phyloP scores from a whole-genome alignment of 2,113 vertebrate species.

The Atractosteus spatula region DNA sequence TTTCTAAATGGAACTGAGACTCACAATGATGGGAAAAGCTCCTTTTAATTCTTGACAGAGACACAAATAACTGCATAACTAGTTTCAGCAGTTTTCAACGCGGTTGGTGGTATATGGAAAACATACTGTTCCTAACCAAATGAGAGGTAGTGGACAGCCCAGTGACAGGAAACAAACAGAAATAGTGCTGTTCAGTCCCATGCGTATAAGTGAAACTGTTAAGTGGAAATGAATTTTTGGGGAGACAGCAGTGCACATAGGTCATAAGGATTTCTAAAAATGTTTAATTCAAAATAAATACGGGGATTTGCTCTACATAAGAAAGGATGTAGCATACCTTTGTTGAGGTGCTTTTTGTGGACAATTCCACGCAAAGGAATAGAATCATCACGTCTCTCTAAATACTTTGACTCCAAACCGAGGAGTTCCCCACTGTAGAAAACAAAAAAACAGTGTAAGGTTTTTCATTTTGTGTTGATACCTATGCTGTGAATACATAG shows the following conservation, averaged over 20 bases:
- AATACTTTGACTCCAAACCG: conserved; percentile 83
- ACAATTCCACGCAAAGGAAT: conserved; percentile 78
- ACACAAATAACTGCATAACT: too few relatives aligned
- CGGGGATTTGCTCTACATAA: too few relatives aligned
- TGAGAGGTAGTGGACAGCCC: too few relatives aligned
- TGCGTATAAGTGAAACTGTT: neutral
- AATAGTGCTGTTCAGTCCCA: neutral
- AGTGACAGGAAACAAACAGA: neutral
- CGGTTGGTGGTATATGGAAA: too few relatives aligned
- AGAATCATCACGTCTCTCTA: conserved; percentile 83
- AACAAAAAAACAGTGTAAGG: neutral
- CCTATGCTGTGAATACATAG: neutral
- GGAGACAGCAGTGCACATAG: neutral
- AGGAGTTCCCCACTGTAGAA: conserved; percentile 62
- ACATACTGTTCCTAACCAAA: too few relatives aligned
- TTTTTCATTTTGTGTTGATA: neutral
- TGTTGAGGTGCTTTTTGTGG: conserved; percentile 58
- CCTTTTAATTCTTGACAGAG: too few relatives aligned
- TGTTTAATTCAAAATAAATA: too few relatives aligned
- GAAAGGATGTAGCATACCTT: conserved; percentile 39
- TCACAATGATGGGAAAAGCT: too few relatives aligned
- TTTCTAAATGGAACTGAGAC: too few relatives aligned
- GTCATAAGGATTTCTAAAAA: neutral
- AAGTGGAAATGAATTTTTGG: too few relatives aligned
- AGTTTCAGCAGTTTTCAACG: too few relatives aligned